Evolutionary conservation across 1,140 invertebrate species (phyloP).

Genomic region (Diorhabda sublineata): DNA sequence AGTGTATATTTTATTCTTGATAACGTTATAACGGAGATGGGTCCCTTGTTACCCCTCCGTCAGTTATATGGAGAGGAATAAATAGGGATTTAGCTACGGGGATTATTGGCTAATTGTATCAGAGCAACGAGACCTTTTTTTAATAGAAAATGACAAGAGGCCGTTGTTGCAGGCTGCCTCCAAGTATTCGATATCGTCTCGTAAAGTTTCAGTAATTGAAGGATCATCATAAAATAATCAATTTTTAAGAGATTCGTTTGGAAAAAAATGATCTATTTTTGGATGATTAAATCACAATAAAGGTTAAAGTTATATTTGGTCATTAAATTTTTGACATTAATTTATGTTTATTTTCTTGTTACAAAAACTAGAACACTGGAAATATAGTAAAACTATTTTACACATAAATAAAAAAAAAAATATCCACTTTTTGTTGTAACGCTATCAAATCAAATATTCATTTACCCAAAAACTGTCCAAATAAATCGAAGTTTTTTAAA

Average conservation of each 20-base stretch:
- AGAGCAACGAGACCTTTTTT: constrained; percentile 19
- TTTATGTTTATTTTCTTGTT: no score
- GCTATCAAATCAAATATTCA: no score
- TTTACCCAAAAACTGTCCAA: no score
- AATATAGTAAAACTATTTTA: no score
- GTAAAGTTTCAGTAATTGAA: background rate
- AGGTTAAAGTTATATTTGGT: no score
- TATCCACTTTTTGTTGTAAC: no score
- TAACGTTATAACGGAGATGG: constrained; percentile 25
- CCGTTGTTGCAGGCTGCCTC: constrained; percentile 6
- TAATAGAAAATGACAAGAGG: constrained; percentile 4
- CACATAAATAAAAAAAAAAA: no score
- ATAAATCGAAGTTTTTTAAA: no score
- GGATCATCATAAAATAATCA: background rate
- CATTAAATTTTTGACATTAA: no score
- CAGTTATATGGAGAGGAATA: constrained; percentile 43
- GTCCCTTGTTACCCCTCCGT: constrained; percentile 38
- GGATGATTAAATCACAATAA: no score
- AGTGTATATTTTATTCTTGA: background rate
- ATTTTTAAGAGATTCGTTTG: background rate
- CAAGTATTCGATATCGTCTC: constrained; percentile 5
- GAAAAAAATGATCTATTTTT: no score
- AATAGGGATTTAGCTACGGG: constrained; percentile 39
- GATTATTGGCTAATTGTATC: constrained; percentile 42
- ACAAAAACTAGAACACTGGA: no score